Percentiles rank a stretch among this genome's conserved stretches.
Conservation (phyloP, 2,113 vertebrate species). For the Aegotheles bennettii region DNA sequence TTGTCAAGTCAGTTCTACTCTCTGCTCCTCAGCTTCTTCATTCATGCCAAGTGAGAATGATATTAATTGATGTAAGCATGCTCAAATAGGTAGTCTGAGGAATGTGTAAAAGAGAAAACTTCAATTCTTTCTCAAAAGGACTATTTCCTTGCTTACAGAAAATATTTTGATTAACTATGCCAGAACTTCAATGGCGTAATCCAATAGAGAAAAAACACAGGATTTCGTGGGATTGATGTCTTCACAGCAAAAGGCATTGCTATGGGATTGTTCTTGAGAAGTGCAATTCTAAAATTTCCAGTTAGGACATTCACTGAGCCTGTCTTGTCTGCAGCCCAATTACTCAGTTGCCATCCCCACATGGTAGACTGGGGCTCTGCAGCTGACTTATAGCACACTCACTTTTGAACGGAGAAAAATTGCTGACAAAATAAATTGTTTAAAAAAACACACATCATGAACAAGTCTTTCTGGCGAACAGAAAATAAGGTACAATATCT, state of each 20-base stretch:
- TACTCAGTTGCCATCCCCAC: neutral
- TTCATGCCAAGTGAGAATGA: neutral
- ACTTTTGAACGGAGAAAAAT: neutral
- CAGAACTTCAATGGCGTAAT: neutral
- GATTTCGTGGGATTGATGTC: neutral
- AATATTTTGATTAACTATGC: neutral
- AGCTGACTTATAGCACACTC: neutral
- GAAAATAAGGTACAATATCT: neutral
- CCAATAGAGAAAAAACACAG: neutral
- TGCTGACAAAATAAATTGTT: neutral
- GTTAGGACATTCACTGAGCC: neutral
- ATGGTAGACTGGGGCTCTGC: neutral
- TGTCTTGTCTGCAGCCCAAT: neutral
- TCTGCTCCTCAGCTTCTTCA: neutral
- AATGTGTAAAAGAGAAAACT: neutral
- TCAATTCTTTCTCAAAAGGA: neutral
- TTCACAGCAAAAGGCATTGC: neutral
- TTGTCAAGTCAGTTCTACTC: neutral
- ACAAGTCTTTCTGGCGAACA: neutral
- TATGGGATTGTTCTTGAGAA: neutral
- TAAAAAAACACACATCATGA: rapidly evolving
- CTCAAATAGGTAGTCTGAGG: neutral
- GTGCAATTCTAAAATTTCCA: neutral
- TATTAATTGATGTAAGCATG: neutral
- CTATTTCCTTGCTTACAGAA: neutral